These are phyloP conservation scores for Apus apus DNA, from an alignment of 2,113 vertebrate genomes.

Conservation along the genomic window DNA sequence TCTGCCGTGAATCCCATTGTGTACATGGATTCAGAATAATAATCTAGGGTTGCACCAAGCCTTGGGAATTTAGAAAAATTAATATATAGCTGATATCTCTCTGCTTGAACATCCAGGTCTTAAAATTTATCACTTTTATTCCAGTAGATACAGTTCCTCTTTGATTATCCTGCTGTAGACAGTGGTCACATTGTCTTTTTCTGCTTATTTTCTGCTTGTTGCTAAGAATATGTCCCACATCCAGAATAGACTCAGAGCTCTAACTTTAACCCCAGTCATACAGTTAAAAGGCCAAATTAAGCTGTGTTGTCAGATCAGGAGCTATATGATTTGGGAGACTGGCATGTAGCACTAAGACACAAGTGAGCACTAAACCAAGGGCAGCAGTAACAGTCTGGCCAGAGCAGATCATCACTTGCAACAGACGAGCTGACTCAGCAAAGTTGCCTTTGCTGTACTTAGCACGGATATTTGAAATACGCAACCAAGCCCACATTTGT, in stretches of 20 bases:
- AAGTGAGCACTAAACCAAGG: background rate
- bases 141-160: background rate
- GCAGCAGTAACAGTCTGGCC: background rate
- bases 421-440: background rate
- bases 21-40: background rate
- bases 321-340: background rate
- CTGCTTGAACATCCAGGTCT: background rate
- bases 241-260: background rate
- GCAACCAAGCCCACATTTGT: background rate
- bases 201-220: background rate
- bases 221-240: background rate
- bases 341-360: rapidly evolving
- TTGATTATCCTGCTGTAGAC: background rate
- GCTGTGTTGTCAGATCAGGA: background rate
- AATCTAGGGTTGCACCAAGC: background rate
- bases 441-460: background rate
- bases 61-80: background rate
- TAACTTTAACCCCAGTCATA: background rate
- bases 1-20: background rate
- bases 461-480: background rate
- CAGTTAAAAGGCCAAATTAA: background rate
- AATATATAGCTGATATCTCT: background rate
- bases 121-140: background rate
- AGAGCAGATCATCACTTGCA: rapidly evolving
- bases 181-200: background rate